Conservation (phyloP, 2,797 vertebrate species). For the Natrix natrix region DNA sequence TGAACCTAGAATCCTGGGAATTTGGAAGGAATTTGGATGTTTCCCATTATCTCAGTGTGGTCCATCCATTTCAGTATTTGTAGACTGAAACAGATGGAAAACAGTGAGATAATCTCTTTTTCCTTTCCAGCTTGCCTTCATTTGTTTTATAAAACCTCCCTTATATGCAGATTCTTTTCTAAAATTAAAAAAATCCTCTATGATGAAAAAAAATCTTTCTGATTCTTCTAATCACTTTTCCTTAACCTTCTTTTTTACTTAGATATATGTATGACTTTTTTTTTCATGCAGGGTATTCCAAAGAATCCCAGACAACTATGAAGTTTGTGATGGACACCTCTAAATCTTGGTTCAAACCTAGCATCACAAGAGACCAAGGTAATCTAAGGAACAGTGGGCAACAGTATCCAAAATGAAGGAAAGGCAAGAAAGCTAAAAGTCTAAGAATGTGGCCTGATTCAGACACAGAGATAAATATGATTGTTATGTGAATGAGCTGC, state of each 20-base stretch:
- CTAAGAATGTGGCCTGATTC: background rate
- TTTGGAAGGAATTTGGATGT: background rate
- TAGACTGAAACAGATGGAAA: background rate
- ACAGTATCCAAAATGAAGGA: background rate
- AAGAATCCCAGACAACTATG: conserved; percentile 81
- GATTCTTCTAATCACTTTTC: background rate
- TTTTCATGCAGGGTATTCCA: conserved; percentile 63
- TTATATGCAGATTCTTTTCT: background rate
- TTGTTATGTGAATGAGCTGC: background rate
- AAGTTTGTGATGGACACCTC: conserved; percentile 94
- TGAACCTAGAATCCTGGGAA: background rate
- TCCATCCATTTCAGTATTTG: background rate
- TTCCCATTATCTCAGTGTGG: background rate
- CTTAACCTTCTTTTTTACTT: background rate
- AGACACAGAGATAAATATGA: background rate
- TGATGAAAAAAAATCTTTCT: background rate
- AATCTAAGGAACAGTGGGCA: conserved; percentile 26
- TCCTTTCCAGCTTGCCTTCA: background rate
- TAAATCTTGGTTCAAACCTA: conserved; percentile 90
- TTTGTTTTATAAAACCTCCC: background rate
- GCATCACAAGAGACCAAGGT: conserved; percentile 84
- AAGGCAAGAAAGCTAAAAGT: background rate
- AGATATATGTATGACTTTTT: accelerated
- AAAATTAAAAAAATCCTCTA: background rate
- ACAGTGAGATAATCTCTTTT: background rate